These are phyloP conservation scores for Daphoenositta chrysoptera DNA, from an alignment of 2,113 vertebrate species.

Conservation along the genomic window DNA sequence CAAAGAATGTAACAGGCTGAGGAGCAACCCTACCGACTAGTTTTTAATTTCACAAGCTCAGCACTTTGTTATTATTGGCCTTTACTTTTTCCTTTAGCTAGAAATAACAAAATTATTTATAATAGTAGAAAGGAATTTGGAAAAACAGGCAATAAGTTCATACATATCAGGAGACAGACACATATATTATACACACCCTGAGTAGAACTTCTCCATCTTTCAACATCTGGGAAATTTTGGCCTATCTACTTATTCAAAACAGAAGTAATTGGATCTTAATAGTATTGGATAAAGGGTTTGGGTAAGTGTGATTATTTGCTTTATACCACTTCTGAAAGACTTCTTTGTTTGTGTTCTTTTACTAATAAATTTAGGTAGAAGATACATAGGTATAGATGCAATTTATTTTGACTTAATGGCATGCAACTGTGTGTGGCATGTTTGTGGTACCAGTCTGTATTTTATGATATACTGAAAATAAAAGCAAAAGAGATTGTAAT, in stretches of 20 bases:
- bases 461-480: background rate
- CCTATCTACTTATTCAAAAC: background rate
- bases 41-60: background rate
- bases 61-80: background rate
- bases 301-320: background rate
- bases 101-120: conserved; percentile 26
- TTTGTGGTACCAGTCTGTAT: background rate
- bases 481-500: background rate
- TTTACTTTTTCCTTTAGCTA: background rate
- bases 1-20: background rate
- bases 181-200: background rate
- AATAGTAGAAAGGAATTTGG: conserved; percentile 32
- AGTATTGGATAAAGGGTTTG: background rate
- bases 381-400: background rate
- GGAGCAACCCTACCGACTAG: background rate
- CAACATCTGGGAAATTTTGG: background rate
- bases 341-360: conserved; percentile 31
- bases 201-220: background rate
- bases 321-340: conserved; percentile 9
- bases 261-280: background rate
- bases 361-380: background rate
- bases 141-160: background rate
- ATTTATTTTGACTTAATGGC: background rate
- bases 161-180: background rate
- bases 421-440: background rate